Percentiles rank a stretch among this genome's conserved stretches.
Evolutionary conservation across 2,888 invertebrate genomes (phyloP).

Genomic region (Caenorhabditis parvicauda): DNA sequence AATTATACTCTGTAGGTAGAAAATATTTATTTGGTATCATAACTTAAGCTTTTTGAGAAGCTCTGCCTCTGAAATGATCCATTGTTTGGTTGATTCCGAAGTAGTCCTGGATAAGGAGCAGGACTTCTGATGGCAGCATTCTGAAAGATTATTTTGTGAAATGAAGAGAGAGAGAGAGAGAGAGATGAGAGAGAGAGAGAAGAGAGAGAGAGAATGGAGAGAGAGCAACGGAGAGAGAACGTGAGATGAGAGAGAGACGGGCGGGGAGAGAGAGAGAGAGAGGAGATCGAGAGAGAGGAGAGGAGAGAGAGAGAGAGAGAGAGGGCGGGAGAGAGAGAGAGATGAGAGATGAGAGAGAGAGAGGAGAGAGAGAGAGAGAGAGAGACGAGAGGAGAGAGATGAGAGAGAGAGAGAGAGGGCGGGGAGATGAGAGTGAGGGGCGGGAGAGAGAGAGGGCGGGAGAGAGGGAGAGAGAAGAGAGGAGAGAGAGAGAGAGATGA

Average conservation of each 20-base stretch:
- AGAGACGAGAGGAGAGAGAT: neutral
- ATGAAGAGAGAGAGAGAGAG: neutral
- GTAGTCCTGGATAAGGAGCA: conserved; percentile 17
- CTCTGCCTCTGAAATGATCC: conserved; percentile 25
- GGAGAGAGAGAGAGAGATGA: neutral
- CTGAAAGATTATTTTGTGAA: conserved; percentile 22
- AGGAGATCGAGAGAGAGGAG: conserved; percentile 4
- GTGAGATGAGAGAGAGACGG: conserved; percentile 7
- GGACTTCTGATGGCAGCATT: conserved; percentile 44
- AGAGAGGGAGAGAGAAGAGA: neutral
- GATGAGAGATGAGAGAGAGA: conserved; percentile 6
- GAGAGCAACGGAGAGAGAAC: conserved; percentile 3
- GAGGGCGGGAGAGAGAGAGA: conserved; percentile 2
- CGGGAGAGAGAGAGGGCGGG: neutral
- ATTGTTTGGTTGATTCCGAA: conserved; percentile 22
- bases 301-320: neutral
- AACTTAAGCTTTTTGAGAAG: too few relatives aligned
- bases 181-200: conserved; percentile 2
- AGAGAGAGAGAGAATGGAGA: neutral
- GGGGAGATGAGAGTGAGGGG: neutral
- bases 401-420: neutral
- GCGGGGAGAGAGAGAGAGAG: neutral
- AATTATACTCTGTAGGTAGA: too few relatives aligned
- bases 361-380: neutral
- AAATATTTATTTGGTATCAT: too few relatives aligned